Evolutionary conservation across 2,888 invertebrate species (phyloP).

Genomic region (Drosophila kanekoi): DNA sequence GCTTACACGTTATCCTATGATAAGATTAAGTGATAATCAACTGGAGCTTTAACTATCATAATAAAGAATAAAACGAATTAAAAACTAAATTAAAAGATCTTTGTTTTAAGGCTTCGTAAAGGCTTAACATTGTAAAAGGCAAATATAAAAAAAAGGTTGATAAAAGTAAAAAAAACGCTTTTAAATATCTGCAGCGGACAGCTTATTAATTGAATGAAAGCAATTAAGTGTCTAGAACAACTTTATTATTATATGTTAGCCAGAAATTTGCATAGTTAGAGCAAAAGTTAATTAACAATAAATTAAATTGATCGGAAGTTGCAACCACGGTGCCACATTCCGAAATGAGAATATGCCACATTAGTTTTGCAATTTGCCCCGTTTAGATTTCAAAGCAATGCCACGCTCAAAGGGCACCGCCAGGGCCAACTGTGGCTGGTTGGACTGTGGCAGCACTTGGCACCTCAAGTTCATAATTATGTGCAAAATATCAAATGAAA

Average conservation of each 20-base stretch:
- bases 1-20: no score
- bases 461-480: constrained; percentile 73
- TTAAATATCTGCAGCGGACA: neutral
- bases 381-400: constrained; percentile 33
- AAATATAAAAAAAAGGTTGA: neutral
- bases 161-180: neutral
- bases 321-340: constrained; percentile 5
- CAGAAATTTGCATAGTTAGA: neutral
- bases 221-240: constrained; percentile 19
- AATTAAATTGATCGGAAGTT: constrained; percentile 25
- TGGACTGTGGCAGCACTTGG: constrained; percentile 18
- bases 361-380: constrained; percentile 13
- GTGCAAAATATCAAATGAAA: constrained; percentile 62
- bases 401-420: constrained; percentile 11
- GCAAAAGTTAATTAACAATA: constrained; percentile 32
- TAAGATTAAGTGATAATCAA: no score
- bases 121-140: no score
- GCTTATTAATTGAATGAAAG: constrained; percentile 9
- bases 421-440: constrained; percentile 17
- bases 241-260: constrained; percentile 3
- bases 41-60: no score
- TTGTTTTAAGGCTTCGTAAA: no score
- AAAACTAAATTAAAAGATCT: no score
- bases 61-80: no score
- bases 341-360: neutral